Evolutionary conservation across 2,113 vertebrate genomes (phyloP).

Genomic region (Scolopax mira): DNA sequence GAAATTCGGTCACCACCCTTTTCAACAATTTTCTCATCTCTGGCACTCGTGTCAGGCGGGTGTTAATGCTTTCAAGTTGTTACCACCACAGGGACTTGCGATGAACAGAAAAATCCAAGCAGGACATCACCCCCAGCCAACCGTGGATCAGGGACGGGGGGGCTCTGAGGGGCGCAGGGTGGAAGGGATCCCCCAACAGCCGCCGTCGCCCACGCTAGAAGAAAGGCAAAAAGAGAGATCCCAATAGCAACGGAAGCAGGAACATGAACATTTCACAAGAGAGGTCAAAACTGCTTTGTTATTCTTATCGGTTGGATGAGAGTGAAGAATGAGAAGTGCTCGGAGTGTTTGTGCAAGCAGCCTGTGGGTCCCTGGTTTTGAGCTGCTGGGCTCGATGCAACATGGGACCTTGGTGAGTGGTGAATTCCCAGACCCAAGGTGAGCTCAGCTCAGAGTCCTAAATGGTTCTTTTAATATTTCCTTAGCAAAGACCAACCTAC

Average conservation of each 20-base stretch:
- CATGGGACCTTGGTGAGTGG: neutral
- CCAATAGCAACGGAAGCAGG: neutral
- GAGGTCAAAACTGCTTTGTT: neutral
- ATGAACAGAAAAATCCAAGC: neutral
- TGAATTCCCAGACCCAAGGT: neutral
- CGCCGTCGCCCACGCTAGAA: accelerated
- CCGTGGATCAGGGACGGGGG: neutral
- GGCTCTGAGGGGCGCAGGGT: neutral
- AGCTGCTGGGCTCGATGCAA: neutral
- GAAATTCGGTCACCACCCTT: neutral
- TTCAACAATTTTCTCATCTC: neutral
- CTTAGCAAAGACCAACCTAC: neutral
- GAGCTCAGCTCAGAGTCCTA: neutral
- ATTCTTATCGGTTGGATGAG: neutral
- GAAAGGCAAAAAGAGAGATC: neutral
- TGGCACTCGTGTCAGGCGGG: neutral
- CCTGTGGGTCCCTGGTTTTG: neutral
- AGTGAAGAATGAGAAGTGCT: neutral
- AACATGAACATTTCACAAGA: neutral
- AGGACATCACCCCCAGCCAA: neutral
- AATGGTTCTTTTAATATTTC: neutral
- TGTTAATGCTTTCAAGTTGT: neutral
- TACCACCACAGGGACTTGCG: neutral
- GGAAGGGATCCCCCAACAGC: neutral
- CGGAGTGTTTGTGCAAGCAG: neutral